Evolutionary conservation across 2,113 vertebrate genomes (phyloP).

Genomic region (Strix aluco): DNA sequence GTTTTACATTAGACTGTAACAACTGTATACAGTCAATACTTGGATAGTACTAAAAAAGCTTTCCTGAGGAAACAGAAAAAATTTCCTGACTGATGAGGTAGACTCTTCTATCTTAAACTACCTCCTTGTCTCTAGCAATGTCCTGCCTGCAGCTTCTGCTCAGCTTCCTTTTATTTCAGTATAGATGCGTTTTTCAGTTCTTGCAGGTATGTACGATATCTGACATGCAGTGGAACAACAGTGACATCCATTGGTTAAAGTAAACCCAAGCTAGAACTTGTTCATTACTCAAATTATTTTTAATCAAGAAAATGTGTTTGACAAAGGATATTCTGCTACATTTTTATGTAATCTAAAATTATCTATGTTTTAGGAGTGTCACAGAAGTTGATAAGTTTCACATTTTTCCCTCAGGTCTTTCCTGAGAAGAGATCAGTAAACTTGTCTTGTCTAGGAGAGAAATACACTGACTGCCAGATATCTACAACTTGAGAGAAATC

Average conservation of each 20-base stretch:
- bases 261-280: neutral
- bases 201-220: neutral
- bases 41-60: neutral
- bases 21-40: neutral
- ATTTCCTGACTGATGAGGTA: neutral
- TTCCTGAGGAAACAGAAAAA: neutral
- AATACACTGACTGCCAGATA: neutral
- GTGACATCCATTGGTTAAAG: slow-evolving; percentile 66
- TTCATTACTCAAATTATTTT: neutral
- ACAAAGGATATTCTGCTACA: neutral
- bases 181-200: neutral
- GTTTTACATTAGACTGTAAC: neutral
- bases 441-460: neutral
- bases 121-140: neutral
- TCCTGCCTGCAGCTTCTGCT: neutral
- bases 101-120: neutral
- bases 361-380: neutral
- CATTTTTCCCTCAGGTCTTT: neutral
- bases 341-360: neutral
- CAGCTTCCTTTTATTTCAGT: neutral
- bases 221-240: slow-evolving; percentile 49
- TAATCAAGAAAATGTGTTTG: neutral
- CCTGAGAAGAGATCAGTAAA: neutral
- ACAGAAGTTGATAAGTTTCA: neutral
- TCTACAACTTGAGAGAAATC: neutral